Conservation (phyloP, 30 jellyfish, hydroid and myxozoan genomes). For the Aurelia aurita region DNA sequence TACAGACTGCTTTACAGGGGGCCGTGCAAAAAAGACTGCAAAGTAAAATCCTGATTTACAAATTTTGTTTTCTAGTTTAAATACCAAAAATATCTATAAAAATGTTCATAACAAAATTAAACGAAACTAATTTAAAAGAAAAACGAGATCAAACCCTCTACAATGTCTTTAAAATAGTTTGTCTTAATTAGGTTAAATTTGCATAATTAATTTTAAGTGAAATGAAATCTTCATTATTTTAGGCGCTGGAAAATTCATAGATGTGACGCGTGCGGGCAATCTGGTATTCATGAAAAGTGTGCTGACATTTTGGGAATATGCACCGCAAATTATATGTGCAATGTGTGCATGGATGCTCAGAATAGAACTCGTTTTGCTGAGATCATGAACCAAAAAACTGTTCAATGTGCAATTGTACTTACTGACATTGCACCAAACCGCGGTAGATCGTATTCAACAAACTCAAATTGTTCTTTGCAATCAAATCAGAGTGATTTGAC, state of each 20-base stretch:
- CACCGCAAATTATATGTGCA: background rate
- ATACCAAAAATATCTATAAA: no score
- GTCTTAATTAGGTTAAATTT: background rate
- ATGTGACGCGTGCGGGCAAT: constrained; percentile 75
- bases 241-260: constrained; percentile 66
- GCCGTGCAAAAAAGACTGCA: no score
- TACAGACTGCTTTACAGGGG: background rate
- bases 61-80: no score
- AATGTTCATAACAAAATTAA: no score
- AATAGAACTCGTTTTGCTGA: background rate
- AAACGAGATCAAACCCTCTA: no score
- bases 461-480: no score
- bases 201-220: background rate
- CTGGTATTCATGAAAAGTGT: constrained; percentile 60
- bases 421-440: background rate
- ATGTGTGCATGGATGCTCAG: constrained; percentile 6
- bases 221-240: background rate
- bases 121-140: no score
- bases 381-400: background rate
- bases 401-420: constrained; percentile 4
- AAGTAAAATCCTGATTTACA: no score
- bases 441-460: no score
- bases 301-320: constrained; percentile 22
- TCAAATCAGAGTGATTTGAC: no score
- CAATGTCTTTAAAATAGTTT: background rate